These are phyloP conservation scores for Oceanodroma leucorhoa DNA, from an alignment of 2,797 vertebrate genomes.

Conservation along the genomic window DNA sequence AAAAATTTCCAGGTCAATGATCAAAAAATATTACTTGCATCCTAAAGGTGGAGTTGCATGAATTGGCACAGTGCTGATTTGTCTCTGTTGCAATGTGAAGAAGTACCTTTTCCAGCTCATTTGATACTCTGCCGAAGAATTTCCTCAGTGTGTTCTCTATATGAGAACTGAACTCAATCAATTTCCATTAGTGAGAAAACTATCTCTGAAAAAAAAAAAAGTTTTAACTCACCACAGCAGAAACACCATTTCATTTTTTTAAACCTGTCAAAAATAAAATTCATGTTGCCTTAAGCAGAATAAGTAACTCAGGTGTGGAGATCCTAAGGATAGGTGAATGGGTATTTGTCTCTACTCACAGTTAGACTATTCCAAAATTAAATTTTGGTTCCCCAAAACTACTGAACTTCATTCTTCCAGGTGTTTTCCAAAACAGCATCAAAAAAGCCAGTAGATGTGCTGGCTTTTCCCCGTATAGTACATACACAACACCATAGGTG, in stretches of 20 bases:
- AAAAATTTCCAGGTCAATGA: slow-evolving; percentile 20
- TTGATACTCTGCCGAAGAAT: not conserved
- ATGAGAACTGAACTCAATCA: not conserved
- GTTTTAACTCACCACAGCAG: not conserved
- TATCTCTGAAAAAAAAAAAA: not conserved
- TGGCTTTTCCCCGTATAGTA: not conserved
- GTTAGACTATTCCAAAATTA: not conserved
- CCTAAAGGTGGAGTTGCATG: not conserved
- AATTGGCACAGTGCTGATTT: not conserved
- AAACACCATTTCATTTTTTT: not conserved
- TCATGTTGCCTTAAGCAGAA: not conserved
- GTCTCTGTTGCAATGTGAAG: not conserved
- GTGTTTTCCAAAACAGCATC: not conserved
- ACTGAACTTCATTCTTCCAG: not conserved
- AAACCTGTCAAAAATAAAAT: not conserved
- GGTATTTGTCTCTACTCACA: not conserved
- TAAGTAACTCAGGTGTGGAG: not conserved
- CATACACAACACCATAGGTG: not conserved
- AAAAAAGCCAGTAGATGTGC: not conserved
- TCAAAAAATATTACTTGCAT: not conserved
- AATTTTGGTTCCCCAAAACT: not conserved
- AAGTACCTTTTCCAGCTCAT: not conserved
- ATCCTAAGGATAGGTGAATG: not conserved
- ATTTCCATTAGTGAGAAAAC: slow-evolving; percentile 1
- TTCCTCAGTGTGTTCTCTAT: not conserved